Evolutionary conservation across 2,113 vertebrate genomes (phyloP), one percentile per base, ranked within the genome.

Genomic region (Eretmochelys imbricata): DNA sequence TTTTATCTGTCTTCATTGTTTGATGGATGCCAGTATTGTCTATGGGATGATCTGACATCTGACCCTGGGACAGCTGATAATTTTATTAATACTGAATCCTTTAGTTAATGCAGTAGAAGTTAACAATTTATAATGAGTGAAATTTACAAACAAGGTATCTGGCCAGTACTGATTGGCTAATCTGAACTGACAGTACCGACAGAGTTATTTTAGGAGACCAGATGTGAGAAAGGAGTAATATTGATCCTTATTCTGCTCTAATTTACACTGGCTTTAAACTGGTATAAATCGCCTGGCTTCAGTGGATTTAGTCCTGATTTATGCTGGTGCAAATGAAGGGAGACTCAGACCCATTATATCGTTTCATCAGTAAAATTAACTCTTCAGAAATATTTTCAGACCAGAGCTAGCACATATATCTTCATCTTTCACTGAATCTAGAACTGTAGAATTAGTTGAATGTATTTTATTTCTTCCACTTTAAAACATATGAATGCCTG

Each of bases 11-110:
- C 62, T 91, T 95, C 46, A 16, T 88, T 88, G 80, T 93, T 82
- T 90, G 83, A 93, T 48, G 87, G 84, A 72, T 93, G 75, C 4
- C 84, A 27, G 81, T 11, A 2, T 65, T 85, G 9, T 87, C 55
- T 49, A 85, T 91, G 89, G 51, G 35, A 88, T 91, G 27, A 94
- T 96, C 49, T 86, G 72, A n/a, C 82, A 84, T 96, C 96, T 97
- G 65, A 96, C 48, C 12, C 76, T 46, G 42, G 31, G 4, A 1
- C 42, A 75, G 87, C 42, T 90, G 54, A 88, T 90, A 96, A 88
- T 78, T 46, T 59, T 89, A 81, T 82, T 91, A 88, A 93, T 53
- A 94, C 72, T 46, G 24, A 89, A 69, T 85, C 93, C 79, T 93
- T 22, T 86, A 75, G 91, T 88, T 90, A 84, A 20, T 38, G 14